Conservation (phyloP, 2,888 invertebrate species). For the Achlya flavicornis region DNA sequence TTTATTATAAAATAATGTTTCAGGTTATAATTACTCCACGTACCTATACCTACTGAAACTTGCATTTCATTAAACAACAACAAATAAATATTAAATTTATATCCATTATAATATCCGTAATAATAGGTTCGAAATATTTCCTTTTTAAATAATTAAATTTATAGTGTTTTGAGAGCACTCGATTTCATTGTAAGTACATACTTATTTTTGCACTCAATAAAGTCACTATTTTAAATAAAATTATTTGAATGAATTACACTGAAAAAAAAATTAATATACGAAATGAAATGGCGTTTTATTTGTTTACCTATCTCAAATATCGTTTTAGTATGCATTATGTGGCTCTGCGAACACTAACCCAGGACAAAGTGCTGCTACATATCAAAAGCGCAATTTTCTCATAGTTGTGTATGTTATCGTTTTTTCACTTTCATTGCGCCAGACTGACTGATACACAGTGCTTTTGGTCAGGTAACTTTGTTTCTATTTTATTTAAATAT, state of each 20-base stretch:
- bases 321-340: conserved; percentile 25
- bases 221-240: conserved; percentile 79
- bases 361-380: not conserved
- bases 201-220: conserved; percentile 81
- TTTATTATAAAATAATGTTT: not conserved
- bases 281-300: conserved; percentile 57
- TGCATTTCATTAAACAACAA: not conserved
- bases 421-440: not conserved
- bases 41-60: not conserved
- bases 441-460: not conserved
- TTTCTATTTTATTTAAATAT: not conserved
- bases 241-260: conserved; percentile 72
- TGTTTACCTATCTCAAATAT: conserved; percentile 16
- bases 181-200: conserved; percentile 69
- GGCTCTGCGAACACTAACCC: not conserved
- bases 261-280: conserved; percentile 73
- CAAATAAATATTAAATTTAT: not conserved
- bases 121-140: not conserved
- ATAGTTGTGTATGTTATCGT: not conserved
- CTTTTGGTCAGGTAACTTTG: too few species aligned
- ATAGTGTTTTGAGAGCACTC: conserved; percentile 72
- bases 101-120: not conserved
- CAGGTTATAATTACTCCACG: not conserved
- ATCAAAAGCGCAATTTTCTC: not conserved
- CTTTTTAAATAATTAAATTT: conserved; percentile 41